phyloP scores from a whole-genome alignment of 2,888 invertebrate species.

The Plagodis dolabraria region DNA sequence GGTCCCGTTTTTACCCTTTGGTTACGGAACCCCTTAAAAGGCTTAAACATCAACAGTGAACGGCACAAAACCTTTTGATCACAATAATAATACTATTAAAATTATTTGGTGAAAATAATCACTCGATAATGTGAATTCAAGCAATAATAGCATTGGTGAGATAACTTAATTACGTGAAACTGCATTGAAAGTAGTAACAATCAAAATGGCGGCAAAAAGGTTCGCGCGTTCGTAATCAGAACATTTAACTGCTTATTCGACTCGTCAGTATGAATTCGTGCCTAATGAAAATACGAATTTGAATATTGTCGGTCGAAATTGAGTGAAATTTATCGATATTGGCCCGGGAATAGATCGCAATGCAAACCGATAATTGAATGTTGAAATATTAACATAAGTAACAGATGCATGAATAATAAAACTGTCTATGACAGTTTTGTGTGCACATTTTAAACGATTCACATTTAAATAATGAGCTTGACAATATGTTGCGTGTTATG shows the following conservation, averaged over 20 bases:
- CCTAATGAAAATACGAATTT: conserved; percentile 71
- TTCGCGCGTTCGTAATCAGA: conserved; percentile 52
- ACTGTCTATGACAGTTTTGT: conserved; percentile 27
- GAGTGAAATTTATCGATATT: conserved; percentile 59
- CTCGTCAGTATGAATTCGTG: conserved; percentile 62
- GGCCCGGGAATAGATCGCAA: conserved; percentile 48
- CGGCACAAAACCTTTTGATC: conserved; percentile 17
- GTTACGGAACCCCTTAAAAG: neutral
- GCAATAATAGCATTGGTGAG: conserved; percentile 23
- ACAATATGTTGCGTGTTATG: conserved; percentile 1
- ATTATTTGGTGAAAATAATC: conserved; percentile 23
- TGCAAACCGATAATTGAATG: conserved; percentile 61
- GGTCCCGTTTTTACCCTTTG: neutral
- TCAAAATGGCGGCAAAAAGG: conserved; percentile 43
- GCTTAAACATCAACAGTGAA: conserved; percentile 14
- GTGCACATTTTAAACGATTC: conserved; percentile 21
- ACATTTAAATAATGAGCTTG: conserved; percentile 26
- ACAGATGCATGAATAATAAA: conserved; percentile 37
- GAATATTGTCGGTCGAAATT: conserved; percentile 69
- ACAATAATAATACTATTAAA: conserved; percentile 26
- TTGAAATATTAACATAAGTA: conserved; percentile 62
- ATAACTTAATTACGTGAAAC: conserved; percentile 27
- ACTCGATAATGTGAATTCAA: conserved; percentile 19
- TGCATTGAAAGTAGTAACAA: conserved; percentile 16
- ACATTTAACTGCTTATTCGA: conserved; percentile 66